Percentiles rank a stretch among this genome's conserved stretches.
Evolutionary conservation across 2,113 vertebrate genomes (phyloP).

Genomic region (Probosciger aterrimus): DNA sequence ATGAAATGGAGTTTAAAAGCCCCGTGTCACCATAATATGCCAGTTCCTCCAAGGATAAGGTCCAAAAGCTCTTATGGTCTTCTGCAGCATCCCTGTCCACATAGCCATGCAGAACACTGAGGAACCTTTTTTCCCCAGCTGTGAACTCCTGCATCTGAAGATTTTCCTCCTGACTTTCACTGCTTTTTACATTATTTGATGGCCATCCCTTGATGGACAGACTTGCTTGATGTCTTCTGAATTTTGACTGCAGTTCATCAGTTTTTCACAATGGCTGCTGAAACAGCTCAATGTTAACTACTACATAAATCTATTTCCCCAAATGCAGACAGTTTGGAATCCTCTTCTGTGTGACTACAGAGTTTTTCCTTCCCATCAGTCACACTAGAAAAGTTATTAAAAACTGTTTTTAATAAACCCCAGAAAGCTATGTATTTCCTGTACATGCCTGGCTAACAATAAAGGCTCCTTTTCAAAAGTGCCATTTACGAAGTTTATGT

Average conservation of each 20-base stretch:
- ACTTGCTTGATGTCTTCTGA: slow-evolving; percentile 2
- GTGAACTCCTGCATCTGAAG: background rate
- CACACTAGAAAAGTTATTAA: slow-evolving; percentile 45
- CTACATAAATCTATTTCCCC: slow-evolving; percentile 37
- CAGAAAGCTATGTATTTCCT: slow-evolving; percentile 45
- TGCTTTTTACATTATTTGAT: background rate
- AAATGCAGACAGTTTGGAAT: slow-evolving; percentile 37
- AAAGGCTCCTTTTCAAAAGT: background rate
- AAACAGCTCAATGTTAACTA: slow-evolving; percentile 17
- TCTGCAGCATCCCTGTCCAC: background rate
- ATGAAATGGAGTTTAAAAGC: background rate
- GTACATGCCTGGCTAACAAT: background rate
- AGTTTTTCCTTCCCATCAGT: slow-evolving; percentile 39
- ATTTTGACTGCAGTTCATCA: slow-evolving; percentile 5
- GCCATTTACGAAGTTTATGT: background rate
- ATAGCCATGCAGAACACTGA: background rate
- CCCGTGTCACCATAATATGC: background rate
- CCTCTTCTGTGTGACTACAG: slow-evolving; percentile 22
- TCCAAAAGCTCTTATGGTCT: background rate
- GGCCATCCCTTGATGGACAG: background rate
- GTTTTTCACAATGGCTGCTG: slow-evolving; percentile 7
- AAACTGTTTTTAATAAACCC: slow-evolving; percentile 40
- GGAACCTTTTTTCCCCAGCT: background rate
- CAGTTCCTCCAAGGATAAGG: background rate
- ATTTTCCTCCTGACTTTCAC: background rate